Evolutionary conservation across 2,888 invertebrate species (phyloP).

Genomic region (Ectemnius cavifrons): DNA sequence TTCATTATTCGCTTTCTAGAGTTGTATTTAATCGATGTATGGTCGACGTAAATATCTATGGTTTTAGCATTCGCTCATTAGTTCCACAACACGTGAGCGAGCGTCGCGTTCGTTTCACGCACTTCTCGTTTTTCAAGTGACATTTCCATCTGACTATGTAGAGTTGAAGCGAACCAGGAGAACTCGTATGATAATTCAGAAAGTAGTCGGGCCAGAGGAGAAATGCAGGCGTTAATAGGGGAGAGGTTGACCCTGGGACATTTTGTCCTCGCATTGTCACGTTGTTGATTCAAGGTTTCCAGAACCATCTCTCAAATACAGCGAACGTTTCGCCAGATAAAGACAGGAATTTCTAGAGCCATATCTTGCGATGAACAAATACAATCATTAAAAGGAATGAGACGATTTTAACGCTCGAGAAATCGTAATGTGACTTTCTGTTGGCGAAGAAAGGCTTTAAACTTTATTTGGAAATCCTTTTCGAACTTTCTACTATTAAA

Average conservation of each 20-base stretch:
- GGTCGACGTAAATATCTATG: too few relatives aligned
- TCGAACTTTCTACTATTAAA: too few relatives aligned
- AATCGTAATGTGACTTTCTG: too few relatives aligned
- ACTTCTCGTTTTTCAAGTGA: constrained; percentile 41
- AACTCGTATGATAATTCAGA: constrained; percentile 34
- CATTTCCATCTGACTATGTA: constrained; percentile 31
- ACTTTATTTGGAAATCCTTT: too few relatives aligned
- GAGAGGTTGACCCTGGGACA: constrained; percentile 31
- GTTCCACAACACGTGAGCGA: neutral
- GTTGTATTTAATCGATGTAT: too few relatives aligned
- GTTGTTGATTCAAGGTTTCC: constrained; percentile 34
- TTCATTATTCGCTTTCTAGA: too few relatives aligned
- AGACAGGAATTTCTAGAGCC: too few relatives aligned
- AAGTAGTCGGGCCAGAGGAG: constrained; percentile 21
- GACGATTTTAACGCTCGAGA: too few relatives aligned
- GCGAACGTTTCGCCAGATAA: too few relatives aligned
- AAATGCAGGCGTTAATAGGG: constrained; percentile 13
- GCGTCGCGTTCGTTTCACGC: neutral
- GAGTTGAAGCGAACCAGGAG: constrained; percentile 11
- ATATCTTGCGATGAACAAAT: too few relatives aligned
- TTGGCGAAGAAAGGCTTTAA: too few relatives aligned
- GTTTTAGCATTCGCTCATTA: neutral
- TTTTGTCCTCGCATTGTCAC: constrained; percentile 11
- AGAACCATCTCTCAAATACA: constrained; percentile 6
- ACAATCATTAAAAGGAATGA: too few relatives aligned